These are phyloP conservation scores for Vesta saturnalis DNA, from an alignment of 2,888 invertebrate species.

Conservation along the genomic window DNA sequence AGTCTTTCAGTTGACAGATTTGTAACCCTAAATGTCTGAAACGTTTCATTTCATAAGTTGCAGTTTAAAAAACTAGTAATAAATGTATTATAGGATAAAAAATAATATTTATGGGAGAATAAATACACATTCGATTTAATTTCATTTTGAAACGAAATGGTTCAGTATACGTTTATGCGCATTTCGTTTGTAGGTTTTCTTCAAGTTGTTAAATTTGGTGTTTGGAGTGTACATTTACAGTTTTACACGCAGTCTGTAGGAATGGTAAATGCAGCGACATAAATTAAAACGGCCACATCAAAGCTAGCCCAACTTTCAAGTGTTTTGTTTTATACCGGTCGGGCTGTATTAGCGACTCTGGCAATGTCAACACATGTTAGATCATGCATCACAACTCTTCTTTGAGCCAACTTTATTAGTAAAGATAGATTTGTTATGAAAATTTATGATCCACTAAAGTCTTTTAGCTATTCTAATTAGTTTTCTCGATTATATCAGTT, in stretches of 20 bases:
- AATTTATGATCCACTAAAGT: conserved; percentile 59
- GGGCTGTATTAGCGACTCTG: conserved; percentile 47
- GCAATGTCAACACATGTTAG: conserved; percentile 55
- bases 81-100: background rate
- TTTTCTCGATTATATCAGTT: conserved; percentile 46
- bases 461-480: conserved; percentile 47
- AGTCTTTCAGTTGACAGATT: background rate
- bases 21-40: background rate
- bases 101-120: background rate
- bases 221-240: conserved; percentile 32
- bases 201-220: conserved; percentile 24
- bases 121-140: background rate
- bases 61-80: background rate
- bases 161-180: background rate
- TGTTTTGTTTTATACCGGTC: conserved; percentile 45
- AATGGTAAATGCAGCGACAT: conserved; percentile 43
- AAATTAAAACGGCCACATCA: conserved; percentile 51
- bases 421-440: conserved; percentile 57
- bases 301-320: conserved; percentile 46
- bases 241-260: conserved; percentile 37
- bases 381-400: conserved; percentile 50
- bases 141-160: background rate
- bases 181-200: conserved; percentile 19
- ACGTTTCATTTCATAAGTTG: background rate
- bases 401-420: conserved; percentile 52